phyloP scores from a whole-genome alignment of 2,888 invertebrate genomes.

The Andrena flavipes region DNA sequence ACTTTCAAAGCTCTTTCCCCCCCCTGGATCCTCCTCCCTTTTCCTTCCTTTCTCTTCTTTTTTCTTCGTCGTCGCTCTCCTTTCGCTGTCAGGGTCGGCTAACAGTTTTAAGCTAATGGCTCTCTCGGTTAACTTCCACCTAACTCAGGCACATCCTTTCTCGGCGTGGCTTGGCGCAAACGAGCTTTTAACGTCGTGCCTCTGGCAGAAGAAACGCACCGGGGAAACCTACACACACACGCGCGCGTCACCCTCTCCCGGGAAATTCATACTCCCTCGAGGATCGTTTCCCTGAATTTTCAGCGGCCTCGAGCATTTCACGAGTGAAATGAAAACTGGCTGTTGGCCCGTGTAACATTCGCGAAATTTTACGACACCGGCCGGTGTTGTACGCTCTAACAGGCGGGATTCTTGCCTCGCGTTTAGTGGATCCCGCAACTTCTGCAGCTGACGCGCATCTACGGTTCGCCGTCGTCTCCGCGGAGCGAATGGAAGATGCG shows the following conservation, averaged over 20 bases:
- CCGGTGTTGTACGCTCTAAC: neutral
- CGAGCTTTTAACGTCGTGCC: slow-evolving; percentile 75
- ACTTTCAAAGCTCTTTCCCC: slow-evolving; percentile 61
- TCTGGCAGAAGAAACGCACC: slow-evolving; percentile 38
- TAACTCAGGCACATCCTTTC: slow-evolving; percentile 60
- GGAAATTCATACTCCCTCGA: slow-evolving; percentile 43
- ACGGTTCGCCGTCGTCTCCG: no score
- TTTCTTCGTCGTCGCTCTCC: slow-evolving; percentile 10
- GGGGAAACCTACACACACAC: slow-evolving; percentile 18
- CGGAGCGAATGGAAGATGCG: neutral
- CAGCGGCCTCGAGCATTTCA: slow-evolving; percentile 1
- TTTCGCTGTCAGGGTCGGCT: slow-evolving; percentile 52
- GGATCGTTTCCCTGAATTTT: slow-evolving; percentile 34
- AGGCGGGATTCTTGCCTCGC: neutral
- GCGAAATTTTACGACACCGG: neutral
- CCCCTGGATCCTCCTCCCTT: neutral
- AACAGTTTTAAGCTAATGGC: slow-evolving; percentile 78
- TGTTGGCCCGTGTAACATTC: no score
- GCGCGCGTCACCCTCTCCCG: neutral
- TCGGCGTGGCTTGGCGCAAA: slow-evolving; percentile 64
- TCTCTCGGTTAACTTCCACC: slow-evolving; percentile 70
- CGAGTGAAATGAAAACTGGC: neutral
- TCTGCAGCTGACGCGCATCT: neutral
- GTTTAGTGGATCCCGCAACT: neutral
- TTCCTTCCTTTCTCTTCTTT: neutral